Conservation (phyloP, 2,113 vertebrate species). For the Atlantisia rogersi region DNA sequence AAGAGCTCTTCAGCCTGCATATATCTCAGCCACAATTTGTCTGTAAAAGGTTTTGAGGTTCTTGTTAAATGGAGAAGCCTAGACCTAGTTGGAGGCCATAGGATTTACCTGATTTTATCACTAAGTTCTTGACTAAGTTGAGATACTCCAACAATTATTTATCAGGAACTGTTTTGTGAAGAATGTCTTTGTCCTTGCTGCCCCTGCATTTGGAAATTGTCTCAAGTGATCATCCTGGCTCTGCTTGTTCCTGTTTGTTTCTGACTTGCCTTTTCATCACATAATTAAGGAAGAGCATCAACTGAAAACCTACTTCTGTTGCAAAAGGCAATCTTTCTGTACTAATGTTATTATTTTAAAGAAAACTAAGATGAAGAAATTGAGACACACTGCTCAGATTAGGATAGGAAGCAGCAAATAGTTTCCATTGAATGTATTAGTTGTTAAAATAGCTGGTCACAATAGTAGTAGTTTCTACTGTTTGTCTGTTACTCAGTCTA, state of each 20-base stretch:
- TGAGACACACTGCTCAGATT: background rate
- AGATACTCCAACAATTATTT: background rate
- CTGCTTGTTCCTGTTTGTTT: background rate
- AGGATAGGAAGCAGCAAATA: background rate
- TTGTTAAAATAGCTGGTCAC: background rate
- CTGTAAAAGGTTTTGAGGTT: conserved; percentile 38
- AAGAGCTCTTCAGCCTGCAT: conserved; percentile 69
- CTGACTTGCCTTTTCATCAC: background rate
- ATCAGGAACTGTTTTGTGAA: background rate
- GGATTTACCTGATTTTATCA: conserved; percentile 19
- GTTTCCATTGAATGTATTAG: background rate
- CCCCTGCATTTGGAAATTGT: background rate
- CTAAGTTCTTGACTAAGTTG: conserved; percentile 13
- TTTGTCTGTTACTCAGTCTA: background rate
- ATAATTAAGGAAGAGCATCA: background rate
- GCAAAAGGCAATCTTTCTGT: background rate
- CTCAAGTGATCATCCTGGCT: background rate
- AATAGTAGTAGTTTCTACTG: background rate
- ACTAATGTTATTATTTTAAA: background rate
- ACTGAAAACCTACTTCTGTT: background rate
- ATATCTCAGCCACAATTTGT: conserved; percentile 47
- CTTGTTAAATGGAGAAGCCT: conserved; percentile 53
- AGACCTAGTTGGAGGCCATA: background rate
- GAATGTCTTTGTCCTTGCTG: background rate
- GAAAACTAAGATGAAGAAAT: background rate